Evolutionary conservation across 2,797 vertebrate species (phyloP).

Genomic region (Sebastolobus altivelis): DNA sequence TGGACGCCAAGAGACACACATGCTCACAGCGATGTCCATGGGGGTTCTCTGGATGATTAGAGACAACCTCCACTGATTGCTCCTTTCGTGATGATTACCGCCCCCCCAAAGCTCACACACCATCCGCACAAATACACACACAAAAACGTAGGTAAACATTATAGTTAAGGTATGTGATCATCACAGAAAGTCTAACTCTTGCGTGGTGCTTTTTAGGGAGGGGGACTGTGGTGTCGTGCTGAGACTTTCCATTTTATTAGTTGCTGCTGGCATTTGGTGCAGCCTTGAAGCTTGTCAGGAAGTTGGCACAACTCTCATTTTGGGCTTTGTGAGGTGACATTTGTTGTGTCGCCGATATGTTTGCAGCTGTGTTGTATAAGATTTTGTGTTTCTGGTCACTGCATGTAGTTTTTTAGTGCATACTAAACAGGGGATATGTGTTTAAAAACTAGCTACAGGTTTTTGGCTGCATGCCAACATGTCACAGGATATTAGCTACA

Average conservation of each 20-base stretch:
- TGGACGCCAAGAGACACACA: conserved; percentile 49
- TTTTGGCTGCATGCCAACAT: conserved; percentile 18
- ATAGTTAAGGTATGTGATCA: neutral
- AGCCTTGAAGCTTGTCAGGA: neutral
- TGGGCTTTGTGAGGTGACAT: neutral
- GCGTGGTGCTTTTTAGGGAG: neutral
- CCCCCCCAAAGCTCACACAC: conserved; percentile 9
- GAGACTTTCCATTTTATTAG: neutral
- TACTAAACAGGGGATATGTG: neutral
- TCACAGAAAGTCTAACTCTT: conserved; percentile 1
- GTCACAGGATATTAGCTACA: conserved; percentile 32
- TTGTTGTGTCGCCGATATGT: neutral
- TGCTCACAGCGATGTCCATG: conserved; percentile 11
- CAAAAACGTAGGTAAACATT: neutral
- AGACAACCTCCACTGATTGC: conserved; percentile 67
- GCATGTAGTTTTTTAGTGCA: neutral
- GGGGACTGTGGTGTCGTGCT: neutral
- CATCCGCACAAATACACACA: neutral
- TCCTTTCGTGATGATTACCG: conserved; percentile 61
- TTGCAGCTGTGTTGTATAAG: neutral
- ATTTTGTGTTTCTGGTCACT: neutral
- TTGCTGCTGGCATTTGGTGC: neutral
- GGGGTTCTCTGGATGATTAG: conserved; percentile 68
- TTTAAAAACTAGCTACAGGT: neutral
- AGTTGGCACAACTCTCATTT: neutral